Conservation (phyloP, 1,140 invertebrate species). For the Lepidurus arcticus region DNA sequence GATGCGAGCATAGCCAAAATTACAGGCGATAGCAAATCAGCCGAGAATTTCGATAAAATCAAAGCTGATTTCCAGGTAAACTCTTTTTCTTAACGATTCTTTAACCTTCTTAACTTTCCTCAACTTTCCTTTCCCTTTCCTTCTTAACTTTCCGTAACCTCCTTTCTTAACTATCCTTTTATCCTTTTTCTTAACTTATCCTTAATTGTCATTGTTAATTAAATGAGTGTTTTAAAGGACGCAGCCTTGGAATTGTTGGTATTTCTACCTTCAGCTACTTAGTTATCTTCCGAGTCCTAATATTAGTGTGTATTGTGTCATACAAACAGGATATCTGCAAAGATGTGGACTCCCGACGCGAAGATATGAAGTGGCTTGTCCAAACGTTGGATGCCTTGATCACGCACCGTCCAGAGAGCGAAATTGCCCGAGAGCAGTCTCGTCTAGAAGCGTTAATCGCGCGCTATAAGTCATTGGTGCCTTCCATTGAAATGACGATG, state of each 20-base stretch:
- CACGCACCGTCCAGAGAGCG: slow-evolving; percentile 69
- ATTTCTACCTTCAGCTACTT: not conserved
- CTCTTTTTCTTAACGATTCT: slow-evolving; percentile 27
- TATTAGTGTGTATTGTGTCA: slow-evolving; percentile 28
- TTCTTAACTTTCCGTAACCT: no score
- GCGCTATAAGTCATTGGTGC: slow-evolving; percentile 83
- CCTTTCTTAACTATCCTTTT: no score
- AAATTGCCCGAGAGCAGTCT: slow-evolving; percentile 62
- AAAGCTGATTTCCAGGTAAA: slow-evolving; percentile 82
- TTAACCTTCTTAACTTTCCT: no score
- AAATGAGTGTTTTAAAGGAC: not conserved
- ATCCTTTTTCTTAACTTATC: not conserved
- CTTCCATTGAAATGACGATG: slow-evolving; percentile 63
- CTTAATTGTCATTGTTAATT: not conserved
- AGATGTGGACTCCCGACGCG: slow-evolving; percentile 79
- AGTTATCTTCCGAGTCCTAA: not conserved
- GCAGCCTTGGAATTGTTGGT: slow-evolving; percentile 3
- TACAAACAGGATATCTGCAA: slow-evolving; percentile 67
- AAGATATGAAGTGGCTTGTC: slow-evolving; percentile 91
- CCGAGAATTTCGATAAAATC: slow-evolving; percentile 82
- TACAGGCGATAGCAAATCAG: slow-evolving; percentile 70
- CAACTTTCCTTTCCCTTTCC: no score
- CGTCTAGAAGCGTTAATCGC: slow-evolving; percentile 73
- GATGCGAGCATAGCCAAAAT: slow-evolving; percentile 74
- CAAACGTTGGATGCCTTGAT: slow-evolving; percentile 79